Evolutionary conservation across 2,797 vertebrate species (phyloP).

Genomic region (Antennarius maculatus): DNA sequence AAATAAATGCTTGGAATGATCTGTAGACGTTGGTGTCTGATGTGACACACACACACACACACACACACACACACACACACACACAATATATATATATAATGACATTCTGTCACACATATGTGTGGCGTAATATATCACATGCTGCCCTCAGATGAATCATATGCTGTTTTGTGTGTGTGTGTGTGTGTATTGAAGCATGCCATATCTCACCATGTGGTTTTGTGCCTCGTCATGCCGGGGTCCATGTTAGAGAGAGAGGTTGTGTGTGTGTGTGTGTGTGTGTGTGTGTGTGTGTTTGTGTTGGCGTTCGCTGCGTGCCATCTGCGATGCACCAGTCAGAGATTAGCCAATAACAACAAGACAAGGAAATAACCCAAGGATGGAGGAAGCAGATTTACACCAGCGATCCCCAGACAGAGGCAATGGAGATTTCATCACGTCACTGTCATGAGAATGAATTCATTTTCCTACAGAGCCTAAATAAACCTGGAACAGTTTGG

Average conservation of each 20-base stretch:
- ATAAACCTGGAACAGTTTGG: neutral
- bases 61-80: conserved; percentile 12
- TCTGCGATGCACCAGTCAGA: conserved; percentile 71
- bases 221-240: conserved; percentile 36
- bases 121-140: conserved; percentile 23
- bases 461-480: neutral
- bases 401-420: conserved; percentile 19
- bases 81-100: conserved; percentile 1
- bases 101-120: conserved; percentile 20
- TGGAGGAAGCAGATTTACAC: conserved; percentile 25
- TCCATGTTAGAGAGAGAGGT: conserved; percentile 6
- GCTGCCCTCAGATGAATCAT: conserved; percentile 28
- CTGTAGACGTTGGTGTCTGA: conserved; percentile 21
- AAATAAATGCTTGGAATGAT: conserved; percentile 30
- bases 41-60: conserved; percentile 22
- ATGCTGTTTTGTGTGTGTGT: neutral
- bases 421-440: neutral
- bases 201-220: conserved; percentile 35
- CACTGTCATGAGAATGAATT: neutral
- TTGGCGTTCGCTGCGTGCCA: conserved; percentile 65
- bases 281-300: conserved; percentile 33
- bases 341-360: conserved; percentile 72
- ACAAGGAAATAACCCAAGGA: conserved; percentile 62
- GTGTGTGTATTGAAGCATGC: conserved; percentile 7
- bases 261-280: conserved; percentile 19